A percentile compares a stretch with the other conserved stretches of the same genome.
phyloP scores from a whole-genome alignment of 1,140 invertebrate species.

The Ostrea edulis region DNA sequence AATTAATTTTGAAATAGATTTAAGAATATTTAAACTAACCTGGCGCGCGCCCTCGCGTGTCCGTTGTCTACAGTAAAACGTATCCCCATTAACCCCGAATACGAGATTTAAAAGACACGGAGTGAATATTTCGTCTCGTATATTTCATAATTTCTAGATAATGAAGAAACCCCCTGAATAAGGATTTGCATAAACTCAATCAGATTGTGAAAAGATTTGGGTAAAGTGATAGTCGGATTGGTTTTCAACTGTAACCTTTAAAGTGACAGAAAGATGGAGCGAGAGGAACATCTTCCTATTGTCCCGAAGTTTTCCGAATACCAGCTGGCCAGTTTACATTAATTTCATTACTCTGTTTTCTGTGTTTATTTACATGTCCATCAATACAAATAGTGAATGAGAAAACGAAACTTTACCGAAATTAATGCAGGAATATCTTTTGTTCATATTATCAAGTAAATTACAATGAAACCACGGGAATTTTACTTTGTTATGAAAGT shows the following conservation, averaged over 20 bases:
- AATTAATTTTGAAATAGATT: too few relatives aligned
- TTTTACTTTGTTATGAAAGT: constrained; percentile 28
- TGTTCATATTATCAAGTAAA: constrained; percentile 27
- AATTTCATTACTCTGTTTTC: constrained; percentile 16
- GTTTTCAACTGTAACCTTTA: constrained; percentile 20
- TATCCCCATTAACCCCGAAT: constrained; percentile 19
- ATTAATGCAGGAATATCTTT: constrained; percentile 4
- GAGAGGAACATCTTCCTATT: constrained; percentile 14
- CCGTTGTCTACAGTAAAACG: neutral
- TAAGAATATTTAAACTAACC: neutral
- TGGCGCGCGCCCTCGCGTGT: constrained; percentile 30
- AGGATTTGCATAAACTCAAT: constrained; percentile 36
- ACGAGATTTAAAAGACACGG: neutral
- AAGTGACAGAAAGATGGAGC: constrained; percentile 38
- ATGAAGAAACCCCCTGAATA: constrained; percentile 23
- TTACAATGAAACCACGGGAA: neutral
- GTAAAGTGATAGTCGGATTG: constrained; percentile 19
- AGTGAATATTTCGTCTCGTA: constrained; percentile 37
- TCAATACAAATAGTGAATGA: constrained; percentile 20
- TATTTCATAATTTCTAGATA: constrained; percentile 40
- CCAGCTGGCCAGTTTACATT: constrained; percentile 4
- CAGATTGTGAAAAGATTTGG: neutral
- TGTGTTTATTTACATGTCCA: constrained; percentile 28
- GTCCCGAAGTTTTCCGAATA: neutral
- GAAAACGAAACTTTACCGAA: neutral